Conservation (phyloP, 2,888 invertebrate genomes). For the Silvanus unidentatus region DNA sequence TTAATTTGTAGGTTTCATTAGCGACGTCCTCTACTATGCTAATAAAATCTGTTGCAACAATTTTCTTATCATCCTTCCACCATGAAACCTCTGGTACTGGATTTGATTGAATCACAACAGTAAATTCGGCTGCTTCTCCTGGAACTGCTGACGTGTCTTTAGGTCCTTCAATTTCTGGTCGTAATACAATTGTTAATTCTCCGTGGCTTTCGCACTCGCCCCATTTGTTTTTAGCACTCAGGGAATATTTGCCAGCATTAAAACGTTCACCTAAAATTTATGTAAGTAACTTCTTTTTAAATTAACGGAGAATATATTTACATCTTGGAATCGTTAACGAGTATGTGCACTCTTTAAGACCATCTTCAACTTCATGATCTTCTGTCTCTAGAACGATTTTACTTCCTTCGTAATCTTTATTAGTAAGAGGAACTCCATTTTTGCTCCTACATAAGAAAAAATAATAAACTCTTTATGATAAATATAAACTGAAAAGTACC, state of each 20-base stretch:
- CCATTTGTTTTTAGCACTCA: conserved; percentile 74
- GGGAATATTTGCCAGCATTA: conserved; percentile 77
- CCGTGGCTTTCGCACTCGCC: conserved; percentile 70
- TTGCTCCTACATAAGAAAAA: conserved; percentile 52
- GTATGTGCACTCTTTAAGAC: conserved; percentile 74
- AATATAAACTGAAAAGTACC: conserved; percentile 50
- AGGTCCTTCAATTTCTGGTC: conserved; percentile 73
- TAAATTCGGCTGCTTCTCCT: conserved; percentile 71
- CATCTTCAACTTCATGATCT: conserved; percentile 64
- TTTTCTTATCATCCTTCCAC: conserved; percentile 61
- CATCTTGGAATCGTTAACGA: conserved; percentile 71
- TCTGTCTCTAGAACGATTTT: conserved; percentile 57
- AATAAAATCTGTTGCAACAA: conserved; percentile 54
- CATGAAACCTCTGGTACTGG: conserved; percentile 86
- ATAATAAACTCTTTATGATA: not conserved
- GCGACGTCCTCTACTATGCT: conserved; percentile 57
- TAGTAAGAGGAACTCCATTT: conserved; percentile 62
- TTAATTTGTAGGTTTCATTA: conserved; percentile 63
- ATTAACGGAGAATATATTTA: conserved; percentile 29
- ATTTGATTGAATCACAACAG: conserved; percentile 76
- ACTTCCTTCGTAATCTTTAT: conserved; percentile 52
- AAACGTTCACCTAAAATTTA: conserved; percentile 55
- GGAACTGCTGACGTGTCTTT: conserved; percentile 69
- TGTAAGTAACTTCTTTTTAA: not conserved
- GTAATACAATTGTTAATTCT: conserved; percentile 68